A percentile compares a stretch with the other conserved stretches of the same genome.
Evolutionary conservation across 2,888 invertebrate genomes (phyloP).

Genomic region (Leptothorax acervorum): DNA sequence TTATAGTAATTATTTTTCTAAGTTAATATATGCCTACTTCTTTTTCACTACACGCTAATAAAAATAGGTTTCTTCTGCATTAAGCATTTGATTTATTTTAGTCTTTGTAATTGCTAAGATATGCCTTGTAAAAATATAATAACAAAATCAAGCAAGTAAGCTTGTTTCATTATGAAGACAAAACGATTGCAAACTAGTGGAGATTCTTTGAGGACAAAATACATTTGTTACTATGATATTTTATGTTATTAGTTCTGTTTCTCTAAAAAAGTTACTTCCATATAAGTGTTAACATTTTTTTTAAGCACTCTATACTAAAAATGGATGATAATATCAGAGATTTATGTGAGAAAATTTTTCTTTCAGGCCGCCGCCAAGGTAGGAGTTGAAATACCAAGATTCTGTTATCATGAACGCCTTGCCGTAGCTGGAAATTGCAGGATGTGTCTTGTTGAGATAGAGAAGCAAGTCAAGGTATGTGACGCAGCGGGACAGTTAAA

Average conservation of each 20-base stretch:
- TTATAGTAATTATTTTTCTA: not conserved
- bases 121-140: not conserved
- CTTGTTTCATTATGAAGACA: not conserved
- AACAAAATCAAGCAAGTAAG: not conserved
- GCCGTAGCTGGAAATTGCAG: conserved; percentile 99
- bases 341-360: not conserved
- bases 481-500: not conserved
- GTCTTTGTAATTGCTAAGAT: not conserved
- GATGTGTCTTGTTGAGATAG: conserved; percentile 99
- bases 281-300: no score
- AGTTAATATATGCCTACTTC: not conserved
- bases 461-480: conserved; percentile 95
- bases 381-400: conserved; percentile 99
- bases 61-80: not conserved
- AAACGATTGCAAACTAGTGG: not conserved
- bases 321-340: not conserved
- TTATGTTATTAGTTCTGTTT: no score
- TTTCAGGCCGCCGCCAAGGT: conserved; percentile 96
- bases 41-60: not conserved
- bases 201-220: no score
- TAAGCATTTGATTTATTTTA: no score
- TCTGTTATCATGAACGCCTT: conserved; percentile 99
- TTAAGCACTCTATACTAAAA: no score
- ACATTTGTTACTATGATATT: no score
- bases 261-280: no score